Base-by-base conservation (phyloP, 2,888 invertebrate genomes). In the Xiphydria camelus region DNA sequence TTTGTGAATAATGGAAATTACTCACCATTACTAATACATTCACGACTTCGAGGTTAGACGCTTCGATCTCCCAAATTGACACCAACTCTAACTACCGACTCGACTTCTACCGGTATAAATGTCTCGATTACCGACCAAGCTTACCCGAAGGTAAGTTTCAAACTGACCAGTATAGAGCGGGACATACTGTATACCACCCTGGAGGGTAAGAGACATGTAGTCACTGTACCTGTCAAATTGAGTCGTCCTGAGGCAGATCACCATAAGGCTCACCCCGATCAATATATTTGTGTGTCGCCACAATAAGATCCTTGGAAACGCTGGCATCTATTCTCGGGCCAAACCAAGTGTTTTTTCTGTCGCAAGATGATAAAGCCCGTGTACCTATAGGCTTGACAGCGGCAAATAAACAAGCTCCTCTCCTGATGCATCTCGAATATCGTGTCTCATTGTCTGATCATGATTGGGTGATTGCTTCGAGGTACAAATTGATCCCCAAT, bases 301-400 rank as follows among this genome's bases (percentile, higher is more conserved):
- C 9, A 2, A 1, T 4, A 14, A 25, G 23, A 25, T 32, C 23
- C 21, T 35, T 61, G 20, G 53, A 59, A 49, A 51, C 53, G 20
- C 37, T 57, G 43, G 45, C 55, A 23, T 56, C 55, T 21, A 32
- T 59, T 44, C 40, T 51, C 14, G 45, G 50, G 9, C 39, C 43
- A 32, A 25, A 49, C 26, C 32, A 51, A 35, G 45, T 55, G 26
- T 39, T 53, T 37, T 61, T 55, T 33, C 12, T 61, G 3, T 58
- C 47, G 10, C 52, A 64, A 46, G 61, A 66, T 40, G 59, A 64
- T 39, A 61, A 68, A 46, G 59, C 57, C 9, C 21, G 59, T 29
- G 57, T 70, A n/a, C 60, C 66, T 5, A 39, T 71, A 14, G 64
- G 70, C 15, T 34, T 64, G 12, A 51, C 64, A 10, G 66, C 66